These are phyloP conservation scores for Liparis tanakae DNA, from an alignment of 2,797 vertebrate species.

Conservation along the genomic window DNA sequence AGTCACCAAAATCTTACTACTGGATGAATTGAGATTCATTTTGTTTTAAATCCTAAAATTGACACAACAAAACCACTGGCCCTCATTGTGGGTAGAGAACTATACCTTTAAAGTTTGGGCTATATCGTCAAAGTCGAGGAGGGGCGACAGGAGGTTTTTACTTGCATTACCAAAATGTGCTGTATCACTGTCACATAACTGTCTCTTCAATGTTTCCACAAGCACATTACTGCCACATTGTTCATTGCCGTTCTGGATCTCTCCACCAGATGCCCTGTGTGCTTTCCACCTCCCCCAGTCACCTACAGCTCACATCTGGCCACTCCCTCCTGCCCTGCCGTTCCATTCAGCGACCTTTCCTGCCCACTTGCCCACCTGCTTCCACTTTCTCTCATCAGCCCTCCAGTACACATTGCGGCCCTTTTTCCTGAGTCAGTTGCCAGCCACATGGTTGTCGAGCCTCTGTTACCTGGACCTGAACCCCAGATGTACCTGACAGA, in stretches of 20 bases:
- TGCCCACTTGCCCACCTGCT: neutral
- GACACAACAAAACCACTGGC: neutral
- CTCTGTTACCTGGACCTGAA: neutral
- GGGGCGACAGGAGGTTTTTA: neutral
- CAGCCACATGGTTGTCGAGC: neutral
- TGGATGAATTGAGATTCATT: neutral
- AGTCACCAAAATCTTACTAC: neutral
- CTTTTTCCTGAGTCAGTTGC: neutral
- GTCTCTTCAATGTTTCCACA: neutral
- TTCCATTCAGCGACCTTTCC: neutral
- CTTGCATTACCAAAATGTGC: neutral
- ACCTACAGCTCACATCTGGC: neutral
- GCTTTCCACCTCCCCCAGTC: neutral
- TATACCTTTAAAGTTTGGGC: neutral
- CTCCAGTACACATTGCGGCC: neutral
- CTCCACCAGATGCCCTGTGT: neutral
- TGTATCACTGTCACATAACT: neutral
- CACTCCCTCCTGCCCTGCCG: neutral
- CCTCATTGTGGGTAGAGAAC: neutral
- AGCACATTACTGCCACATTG: neutral
- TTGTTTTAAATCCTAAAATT: neutral
- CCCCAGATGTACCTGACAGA: neutral
- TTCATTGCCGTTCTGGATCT: neutral
- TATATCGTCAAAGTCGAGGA: neutral
- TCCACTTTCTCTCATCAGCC: neutral